Percentiles rank a stretch among this genome's conserved stretches.
Evolutionary conservation across 2,888 invertebrate species (phyloP).

Genomic region (Drosophila mimica): DNA sequence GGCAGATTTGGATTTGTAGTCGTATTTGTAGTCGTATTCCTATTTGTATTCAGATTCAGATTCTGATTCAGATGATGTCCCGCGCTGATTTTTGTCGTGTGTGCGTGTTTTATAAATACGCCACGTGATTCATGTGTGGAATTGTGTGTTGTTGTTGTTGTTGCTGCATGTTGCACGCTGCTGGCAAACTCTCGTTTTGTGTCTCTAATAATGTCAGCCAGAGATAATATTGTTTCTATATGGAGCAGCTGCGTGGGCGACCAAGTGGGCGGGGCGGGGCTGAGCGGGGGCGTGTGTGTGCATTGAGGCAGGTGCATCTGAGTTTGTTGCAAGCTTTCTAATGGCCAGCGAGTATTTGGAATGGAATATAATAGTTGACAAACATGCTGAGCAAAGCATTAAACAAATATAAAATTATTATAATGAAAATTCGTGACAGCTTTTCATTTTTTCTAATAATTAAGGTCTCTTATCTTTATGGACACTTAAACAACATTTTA

Average conservation of each 20-base stretch:
- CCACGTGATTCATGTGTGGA: slow-evolving; percentile 69
- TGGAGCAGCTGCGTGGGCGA: slow-evolving; percentile 53
- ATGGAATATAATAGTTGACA: neutral
- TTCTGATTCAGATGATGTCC: slow-evolving; percentile 23
- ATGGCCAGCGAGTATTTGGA: neutral
- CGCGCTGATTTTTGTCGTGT: slow-evolving; percentile 42
- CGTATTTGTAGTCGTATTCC: slow-evolving; percentile 20
- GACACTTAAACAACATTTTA: neutral
- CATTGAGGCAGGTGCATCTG: slow-evolving; percentile 58
- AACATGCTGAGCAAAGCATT: neutral
- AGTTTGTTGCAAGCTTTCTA: neutral
- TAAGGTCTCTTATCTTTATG: neutral
- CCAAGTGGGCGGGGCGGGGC: slow-evolving; percentile 16
- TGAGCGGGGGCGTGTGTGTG: slow-evolving; percentile 23
- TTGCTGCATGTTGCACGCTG: slow-evolving; percentile 43
- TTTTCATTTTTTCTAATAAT: neutral
- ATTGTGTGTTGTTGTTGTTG: slow-evolving; percentile 46
- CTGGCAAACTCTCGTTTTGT: slow-evolving; percentile 10
- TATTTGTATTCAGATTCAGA: neutral
- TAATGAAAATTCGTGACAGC: too few species aligned
- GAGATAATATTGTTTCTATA: slow-evolving; percentile 1
- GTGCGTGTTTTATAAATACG: slow-evolving; percentile 69
- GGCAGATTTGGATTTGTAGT: slow-evolving; percentile 21
- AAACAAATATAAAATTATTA: neutral
- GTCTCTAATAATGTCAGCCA: slow-evolving; percentile 40